A percentile compares a stretch with the other conserved stretches of the same genome.
Conservation (phyloP, 92 coral and sea anemone species). For the Zoanthus sociatus region DNA sequence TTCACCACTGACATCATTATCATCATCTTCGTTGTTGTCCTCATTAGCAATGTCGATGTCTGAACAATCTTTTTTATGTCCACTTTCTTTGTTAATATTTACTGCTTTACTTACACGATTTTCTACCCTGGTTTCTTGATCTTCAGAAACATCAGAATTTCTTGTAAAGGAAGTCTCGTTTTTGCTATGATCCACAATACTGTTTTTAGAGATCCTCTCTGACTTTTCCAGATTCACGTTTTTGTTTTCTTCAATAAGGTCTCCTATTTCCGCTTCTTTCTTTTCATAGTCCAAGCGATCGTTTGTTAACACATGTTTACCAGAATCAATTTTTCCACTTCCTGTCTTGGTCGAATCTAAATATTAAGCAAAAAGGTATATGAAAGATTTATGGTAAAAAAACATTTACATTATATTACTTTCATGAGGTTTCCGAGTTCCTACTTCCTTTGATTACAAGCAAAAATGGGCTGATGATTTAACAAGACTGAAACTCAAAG, state of each 20-base stretch:
- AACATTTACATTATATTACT: too few relatives aligned
- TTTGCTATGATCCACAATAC: background rate
- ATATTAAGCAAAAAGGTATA: background rate
- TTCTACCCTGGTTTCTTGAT: background rate
- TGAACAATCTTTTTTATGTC: background rate
- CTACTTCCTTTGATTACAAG: too few relatives aligned
- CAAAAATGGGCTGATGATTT: too few relatives aligned
- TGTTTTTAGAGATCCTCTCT: background rate
- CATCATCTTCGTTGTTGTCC: background rate
- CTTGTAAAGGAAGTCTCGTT: background rate
- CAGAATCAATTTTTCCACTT: background rate
- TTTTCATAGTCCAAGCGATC: background rate
- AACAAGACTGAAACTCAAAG: too few relatives aligned
- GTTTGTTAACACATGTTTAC: background rate
- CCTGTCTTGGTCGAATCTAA: background rate
- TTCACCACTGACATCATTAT: background rate
- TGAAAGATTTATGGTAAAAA: background rate
- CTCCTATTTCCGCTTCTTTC: background rate
- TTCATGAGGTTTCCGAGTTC: too few relatives aligned
- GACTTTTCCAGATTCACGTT: background rate
- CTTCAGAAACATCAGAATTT: background rate
- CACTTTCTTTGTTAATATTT: background rate
- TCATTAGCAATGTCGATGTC: background rate
- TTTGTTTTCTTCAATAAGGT: background rate
- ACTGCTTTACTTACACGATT: background rate